Evolutionary conservation across 1,140 invertebrate genomes (phyloP).

Genomic region (Homarus americanus): DNA sequence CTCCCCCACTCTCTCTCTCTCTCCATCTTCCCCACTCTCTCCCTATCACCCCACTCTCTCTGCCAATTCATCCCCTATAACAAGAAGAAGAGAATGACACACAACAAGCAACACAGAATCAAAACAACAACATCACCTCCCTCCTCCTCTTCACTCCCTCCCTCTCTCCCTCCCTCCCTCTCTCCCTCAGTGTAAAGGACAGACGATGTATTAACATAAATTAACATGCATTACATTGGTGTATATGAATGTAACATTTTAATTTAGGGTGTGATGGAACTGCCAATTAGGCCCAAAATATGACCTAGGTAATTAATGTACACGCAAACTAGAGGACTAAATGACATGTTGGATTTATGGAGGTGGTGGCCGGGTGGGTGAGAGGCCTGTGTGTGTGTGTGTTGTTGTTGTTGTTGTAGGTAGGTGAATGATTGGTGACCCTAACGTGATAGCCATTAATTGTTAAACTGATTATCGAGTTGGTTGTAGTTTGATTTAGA

Average conservation of each 20-base stretch:
- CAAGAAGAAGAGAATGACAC: background rate
- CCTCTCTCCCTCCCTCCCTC: background rate
- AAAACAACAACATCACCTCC: conserved; percentile 4
- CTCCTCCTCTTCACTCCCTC: too few species aligned
- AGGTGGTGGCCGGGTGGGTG: too few species aligned
- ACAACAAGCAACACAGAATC: background rate
- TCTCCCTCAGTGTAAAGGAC: too few species aligned
- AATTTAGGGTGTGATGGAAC: background rate
- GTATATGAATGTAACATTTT: conserved; percentile 1
- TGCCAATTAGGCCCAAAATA: background rate
- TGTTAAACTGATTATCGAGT: too few species aligned
- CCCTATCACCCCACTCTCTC: background rate
- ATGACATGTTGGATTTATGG: too few species aligned
- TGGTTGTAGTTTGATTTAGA: too few species aligned
- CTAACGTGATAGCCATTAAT: too few species aligned
- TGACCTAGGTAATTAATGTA: too few species aligned
- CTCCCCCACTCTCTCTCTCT: background rate
- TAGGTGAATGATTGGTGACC: background rate
- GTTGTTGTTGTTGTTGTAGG: background rate
- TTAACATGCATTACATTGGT: background rate
- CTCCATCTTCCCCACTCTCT: background rate
- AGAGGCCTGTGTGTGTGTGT: background rate
- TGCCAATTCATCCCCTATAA: background rate
- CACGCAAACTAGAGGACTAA: too few species aligned
- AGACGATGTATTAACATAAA: background rate